A percentile compares a stretch with the other conserved stretches of the same genome.
Conservation (phyloP, 2,797 vertebrate species). For the Melanotaenia maccullochi region DNA sequence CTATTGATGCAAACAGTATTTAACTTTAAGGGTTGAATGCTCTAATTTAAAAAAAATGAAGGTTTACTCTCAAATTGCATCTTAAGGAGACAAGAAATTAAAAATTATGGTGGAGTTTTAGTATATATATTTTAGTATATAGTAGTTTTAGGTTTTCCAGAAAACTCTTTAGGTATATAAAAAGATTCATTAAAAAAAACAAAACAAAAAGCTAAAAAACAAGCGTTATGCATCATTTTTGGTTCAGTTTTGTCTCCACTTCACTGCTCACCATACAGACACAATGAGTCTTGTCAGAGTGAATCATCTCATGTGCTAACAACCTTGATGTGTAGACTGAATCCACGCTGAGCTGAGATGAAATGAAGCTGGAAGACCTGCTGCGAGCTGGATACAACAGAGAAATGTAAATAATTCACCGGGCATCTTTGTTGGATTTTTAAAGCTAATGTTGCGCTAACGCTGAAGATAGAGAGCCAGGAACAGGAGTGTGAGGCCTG, state of each 20-base stretch:
- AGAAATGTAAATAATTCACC: background rate
- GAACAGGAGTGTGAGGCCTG: background rate
- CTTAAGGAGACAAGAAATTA: background rate
- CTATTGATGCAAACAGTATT: background rate
- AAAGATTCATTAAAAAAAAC: background rate
- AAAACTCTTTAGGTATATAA: background rate
- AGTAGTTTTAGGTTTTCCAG: background rate
- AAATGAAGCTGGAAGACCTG: background rate
- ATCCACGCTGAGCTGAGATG: background rate
- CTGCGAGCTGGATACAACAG: background rate
- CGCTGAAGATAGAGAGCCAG: background rate
- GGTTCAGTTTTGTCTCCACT: background rate
- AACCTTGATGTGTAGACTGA: background rate
- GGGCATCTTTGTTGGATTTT: background rate
- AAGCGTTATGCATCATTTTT: background rate
- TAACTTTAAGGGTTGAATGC: background rate
- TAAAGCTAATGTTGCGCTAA: no score
- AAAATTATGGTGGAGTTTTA: background rate
- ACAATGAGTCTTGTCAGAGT: background rate
- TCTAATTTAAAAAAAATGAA: background rate
- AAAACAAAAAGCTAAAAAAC: background rate
- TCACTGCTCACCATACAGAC: background rate
- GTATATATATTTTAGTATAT: no score
- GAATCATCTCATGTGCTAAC: background rate
- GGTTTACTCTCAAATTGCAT: background rate